These are phyloP conservation scores for Drosophila demipolita DNA, from an alignment of 2,888 invertebrate species.

Conservation along the genomic window DNA sequence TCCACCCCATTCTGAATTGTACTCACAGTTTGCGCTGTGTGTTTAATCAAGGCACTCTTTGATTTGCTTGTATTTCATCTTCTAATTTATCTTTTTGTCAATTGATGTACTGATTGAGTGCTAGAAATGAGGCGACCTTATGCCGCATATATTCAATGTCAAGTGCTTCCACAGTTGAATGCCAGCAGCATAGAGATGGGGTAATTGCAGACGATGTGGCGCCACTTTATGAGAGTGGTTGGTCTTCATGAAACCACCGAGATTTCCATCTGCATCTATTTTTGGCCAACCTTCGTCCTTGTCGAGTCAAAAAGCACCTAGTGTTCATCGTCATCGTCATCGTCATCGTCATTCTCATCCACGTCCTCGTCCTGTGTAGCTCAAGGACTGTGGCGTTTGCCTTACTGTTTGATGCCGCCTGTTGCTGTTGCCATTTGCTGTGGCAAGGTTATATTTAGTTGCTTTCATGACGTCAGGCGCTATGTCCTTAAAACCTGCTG, in stretches of 20 bases:
- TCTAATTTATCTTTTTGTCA: constrained; percentile 31
- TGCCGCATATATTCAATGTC: constrained; percentile 62
- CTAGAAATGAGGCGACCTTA: constrained; percentile 49
- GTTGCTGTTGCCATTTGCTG: constrained; percentile 31
- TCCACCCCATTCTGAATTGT: constrained; percentile 46
- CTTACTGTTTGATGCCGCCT: constrained; percentile 27
- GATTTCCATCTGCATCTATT: constrained; percentile 18
- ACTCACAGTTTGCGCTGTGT: constrained; percentile 14
- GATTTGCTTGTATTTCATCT: constrained; percentile 43
- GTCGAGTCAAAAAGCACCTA: constrained; percentile 15
- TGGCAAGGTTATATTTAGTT: constrained; percentile 36
- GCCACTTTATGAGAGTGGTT: constrained; percentile 21
- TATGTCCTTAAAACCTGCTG: constrained; percentile 36
- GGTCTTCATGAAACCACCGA: neutral
- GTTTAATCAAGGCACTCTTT: constrained; percentile 41
- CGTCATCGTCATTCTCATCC: constrained; percentile 14
- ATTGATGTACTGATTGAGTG: constrained; percentile 63
- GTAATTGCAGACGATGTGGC: constrained; percentile 29
- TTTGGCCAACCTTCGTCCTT: neutral
- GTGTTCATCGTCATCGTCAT: constrained; percentile 2
- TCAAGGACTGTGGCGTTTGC: constrained; percentile 46
- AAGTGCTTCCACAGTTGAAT: constrained; percentile 47
- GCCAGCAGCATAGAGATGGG: neutral
- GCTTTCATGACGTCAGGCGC: constrained; percentile 42
- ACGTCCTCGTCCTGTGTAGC: constrained; percentile 32